A percentile compares a stretch with the other conserved stretches of the same genome.
Evolutionary conservation across 2,888 invertebrate species (phyloP).

Genomic region (Abrostola tripartita): DNA sequence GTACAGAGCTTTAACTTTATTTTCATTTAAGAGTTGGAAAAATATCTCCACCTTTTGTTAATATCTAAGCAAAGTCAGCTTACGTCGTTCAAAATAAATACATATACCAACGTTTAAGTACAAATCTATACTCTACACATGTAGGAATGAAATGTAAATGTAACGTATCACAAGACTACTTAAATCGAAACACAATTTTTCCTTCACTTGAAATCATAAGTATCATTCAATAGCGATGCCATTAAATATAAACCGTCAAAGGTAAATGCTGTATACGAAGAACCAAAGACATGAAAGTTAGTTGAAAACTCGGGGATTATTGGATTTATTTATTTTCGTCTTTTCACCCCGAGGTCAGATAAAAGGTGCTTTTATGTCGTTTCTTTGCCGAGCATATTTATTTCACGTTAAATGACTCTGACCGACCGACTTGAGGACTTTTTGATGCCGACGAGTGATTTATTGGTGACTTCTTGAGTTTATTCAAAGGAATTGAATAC

Average conservation of each 20-base stretch:
- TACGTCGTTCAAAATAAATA: no score
- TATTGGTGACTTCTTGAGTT: slow-evolving; percentile 9
- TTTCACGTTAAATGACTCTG: slow-evolving; percentile 40
- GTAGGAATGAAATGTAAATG: neutral
- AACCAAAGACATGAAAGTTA: slow-evolving; percentile 67
- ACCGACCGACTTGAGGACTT: slow-evolving; percentile 19
- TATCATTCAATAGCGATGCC: slow-evolving; percentile 9
- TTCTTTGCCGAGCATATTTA: slow-evolving; percentile 49
- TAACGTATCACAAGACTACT: slow-evolving; percentile 1
- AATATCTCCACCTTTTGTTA: no score
- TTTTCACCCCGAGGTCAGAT: slow-evolving; percentile 59
- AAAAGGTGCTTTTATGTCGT: slow-evolving; percentile 64
- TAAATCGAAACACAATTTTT: slow-evolving; percentile 2
- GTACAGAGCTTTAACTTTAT: no score
- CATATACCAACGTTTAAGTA: no score
- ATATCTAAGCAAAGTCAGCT: no score
- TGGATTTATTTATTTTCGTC: slow-evolving; percentile 69
- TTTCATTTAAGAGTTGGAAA: no score
- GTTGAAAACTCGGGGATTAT: slow-evolving; percentile 63
- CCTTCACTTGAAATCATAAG: neutral
- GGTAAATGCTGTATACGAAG: slow-evolving; percentile 56
- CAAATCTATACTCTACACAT: neutral
- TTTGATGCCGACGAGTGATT: slow-evolving; percentile 14
- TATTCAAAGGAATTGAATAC: slow-evolving; percentile 25
- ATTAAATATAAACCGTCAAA: slow-evolving; percentile 37